Evolutionary conservation across 1,140 invertebrate species (phyloP).

Genomic region (Acromyrmex heyeri): DNA sequence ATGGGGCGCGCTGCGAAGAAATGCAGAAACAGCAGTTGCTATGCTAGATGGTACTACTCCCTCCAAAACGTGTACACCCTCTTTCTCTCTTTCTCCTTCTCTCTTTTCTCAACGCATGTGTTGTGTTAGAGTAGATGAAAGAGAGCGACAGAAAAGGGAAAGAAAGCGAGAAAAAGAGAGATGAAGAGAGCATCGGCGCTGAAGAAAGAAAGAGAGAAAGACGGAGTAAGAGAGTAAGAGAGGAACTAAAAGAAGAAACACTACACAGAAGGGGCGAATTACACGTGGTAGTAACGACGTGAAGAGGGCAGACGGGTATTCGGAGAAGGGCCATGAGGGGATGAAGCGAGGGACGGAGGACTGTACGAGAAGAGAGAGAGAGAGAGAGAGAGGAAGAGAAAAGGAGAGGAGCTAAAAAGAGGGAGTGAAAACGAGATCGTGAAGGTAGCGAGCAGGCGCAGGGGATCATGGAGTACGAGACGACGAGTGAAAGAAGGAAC

Average conservation of each 20-base stretch:
- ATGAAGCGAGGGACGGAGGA: slow-evolving; percentile 23
- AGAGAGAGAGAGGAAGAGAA: not conserved
- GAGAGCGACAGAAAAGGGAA: slow-evolving; percentile 58
- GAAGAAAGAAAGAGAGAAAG: slow-evolving; percentile 15
- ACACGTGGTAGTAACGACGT: slow-evolving; percentile 48
- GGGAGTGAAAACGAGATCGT: slow-evolving; percentile 72
- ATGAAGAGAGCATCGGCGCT: slow-evolving; percentile 7
- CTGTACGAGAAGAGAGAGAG: not conserved
- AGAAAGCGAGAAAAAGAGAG: slow-evolving; percentile 50
- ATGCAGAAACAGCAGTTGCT: slow-evolving; percentile 87
- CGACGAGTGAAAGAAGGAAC: slow-evolving; percentile 67
- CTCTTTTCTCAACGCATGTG: slow-evolving; percentile 39
- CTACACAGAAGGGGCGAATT: slow-evolving; percentile 49
- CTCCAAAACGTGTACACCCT: slow-evolving; percentile 68
- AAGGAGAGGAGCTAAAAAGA: slow-evolving; percentile 48
- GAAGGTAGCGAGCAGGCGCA: slow-evolving; percentile 68
- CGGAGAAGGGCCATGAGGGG: slow-evolving; percentile 37
- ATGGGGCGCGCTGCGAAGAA: slow-evolving; percentile 83
- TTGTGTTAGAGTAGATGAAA: slow-evolving; percentile 74
- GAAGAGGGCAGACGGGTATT: slow-evolving; percentile 66
- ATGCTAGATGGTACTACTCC: slow-evolving; percentile 84
- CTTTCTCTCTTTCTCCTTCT: slow-evolving; percentile 45
- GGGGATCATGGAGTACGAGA: slow-evolving; percentile 51
- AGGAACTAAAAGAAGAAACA: slow-evolving; percentile 40
- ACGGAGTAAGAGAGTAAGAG: slow-evolving; percentile 44